Percentiles rank a stretch among this genome's conserved stretches.
These are phyloP conservation scores for Gavia stellata DNA, from an alignment of 2,113 vertebrate genomes.

Conservation along the genomic window DNA sequence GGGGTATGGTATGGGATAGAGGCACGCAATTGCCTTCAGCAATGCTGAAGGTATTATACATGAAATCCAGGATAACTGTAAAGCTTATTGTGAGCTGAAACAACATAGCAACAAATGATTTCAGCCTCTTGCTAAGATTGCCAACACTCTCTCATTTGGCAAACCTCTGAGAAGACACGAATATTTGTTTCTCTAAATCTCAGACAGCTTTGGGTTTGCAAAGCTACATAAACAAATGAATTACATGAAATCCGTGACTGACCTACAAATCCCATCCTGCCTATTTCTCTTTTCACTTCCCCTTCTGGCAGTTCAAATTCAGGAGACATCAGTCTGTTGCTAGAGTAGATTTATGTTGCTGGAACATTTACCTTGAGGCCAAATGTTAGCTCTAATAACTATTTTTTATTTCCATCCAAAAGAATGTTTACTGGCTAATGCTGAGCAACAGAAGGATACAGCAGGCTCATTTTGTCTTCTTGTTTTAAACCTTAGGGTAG, in stretches of 20 bases:
- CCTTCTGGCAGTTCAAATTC: slow-evolving; percentile 13
- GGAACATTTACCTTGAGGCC: slow-evolving; percentile 20
- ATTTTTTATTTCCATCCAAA: background rate
- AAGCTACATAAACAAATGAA: slow-evolving; percentile 40
- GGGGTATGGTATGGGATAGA: background rate
- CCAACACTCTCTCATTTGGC: background rate
- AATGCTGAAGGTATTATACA: background rate
- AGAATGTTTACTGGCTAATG: background rate
- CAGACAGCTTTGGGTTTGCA: slow-evolving; percentile 23
- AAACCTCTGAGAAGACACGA: background rate
- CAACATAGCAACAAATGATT: background rate
- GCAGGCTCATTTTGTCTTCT: background rate
- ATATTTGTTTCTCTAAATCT: slow-evolving; percentile 3
- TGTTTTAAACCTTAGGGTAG: background rate
- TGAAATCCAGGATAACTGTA: background rate
- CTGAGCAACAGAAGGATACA: background rate
- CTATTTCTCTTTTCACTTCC: background rate
- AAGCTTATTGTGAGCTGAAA: background rate
- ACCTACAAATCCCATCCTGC: slow-evolving; percentile 16
- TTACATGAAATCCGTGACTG: slow-evolving; percentile 17
- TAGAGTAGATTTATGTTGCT: slow-evolving; percentile 1
- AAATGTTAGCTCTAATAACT: background rate
- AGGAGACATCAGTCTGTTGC: background rate
- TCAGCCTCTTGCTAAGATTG: background rate
- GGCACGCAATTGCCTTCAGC: background rate